These are phyloP conservation scores for Sebastes trivittatus DNA, from an alignment of 2,797 vertebrate genomes.

Conservation along the genomic window DNA sequence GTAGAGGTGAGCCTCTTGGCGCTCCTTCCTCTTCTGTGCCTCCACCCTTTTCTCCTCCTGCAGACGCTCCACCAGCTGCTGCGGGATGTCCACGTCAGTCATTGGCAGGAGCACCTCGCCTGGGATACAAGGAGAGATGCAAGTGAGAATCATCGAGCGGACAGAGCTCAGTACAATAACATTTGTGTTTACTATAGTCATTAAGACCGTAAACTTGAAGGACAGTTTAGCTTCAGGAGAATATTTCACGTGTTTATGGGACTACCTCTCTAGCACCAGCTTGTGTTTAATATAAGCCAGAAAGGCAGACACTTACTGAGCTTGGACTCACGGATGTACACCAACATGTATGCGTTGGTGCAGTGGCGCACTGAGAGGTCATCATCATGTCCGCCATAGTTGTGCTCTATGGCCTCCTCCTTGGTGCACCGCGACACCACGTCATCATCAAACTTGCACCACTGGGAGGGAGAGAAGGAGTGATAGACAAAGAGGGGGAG, in stretches of 20 bases:
- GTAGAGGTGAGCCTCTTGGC: conserved; percentile 98
- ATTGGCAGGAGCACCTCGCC: conserved; percentile 96
- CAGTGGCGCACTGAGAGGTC: conserved; percentile 98
- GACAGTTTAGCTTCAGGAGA: neutral
- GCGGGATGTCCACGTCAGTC: conserved; percentile 97
- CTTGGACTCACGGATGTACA: conserved; percentile 98
- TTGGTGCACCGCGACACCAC: conserved; percentile 98
- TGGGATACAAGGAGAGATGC: conserved; percentile 50
- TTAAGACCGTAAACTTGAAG: neutral
- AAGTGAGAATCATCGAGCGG: neutral
- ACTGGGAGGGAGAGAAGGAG: conserved; percentile 75
- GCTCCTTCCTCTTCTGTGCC: conserved; percentile 98
- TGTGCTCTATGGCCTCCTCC: conserved; percentile 98
- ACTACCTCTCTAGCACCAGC: neutral
- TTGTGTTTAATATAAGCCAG: neutral
- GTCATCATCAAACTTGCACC: conserved; percentile 98
- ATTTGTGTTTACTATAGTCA: neutral
- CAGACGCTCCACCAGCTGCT: conserved; percentile 96
- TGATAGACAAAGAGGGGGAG: neutral
- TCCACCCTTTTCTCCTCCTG: conserved; percentile 98
- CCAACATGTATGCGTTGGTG: conserved; percentile 99
- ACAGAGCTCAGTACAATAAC: no score
- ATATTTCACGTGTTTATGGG: neutral
- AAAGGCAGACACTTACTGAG: conserved; percentile 85
- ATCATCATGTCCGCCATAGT: conserved; percentile 97